Percentiles rank a stretch among this genome's conserved stretches.
Conservation (phyloP, 2,797 vertebrate species). For the Cyprinodon diabolis region DNA sequence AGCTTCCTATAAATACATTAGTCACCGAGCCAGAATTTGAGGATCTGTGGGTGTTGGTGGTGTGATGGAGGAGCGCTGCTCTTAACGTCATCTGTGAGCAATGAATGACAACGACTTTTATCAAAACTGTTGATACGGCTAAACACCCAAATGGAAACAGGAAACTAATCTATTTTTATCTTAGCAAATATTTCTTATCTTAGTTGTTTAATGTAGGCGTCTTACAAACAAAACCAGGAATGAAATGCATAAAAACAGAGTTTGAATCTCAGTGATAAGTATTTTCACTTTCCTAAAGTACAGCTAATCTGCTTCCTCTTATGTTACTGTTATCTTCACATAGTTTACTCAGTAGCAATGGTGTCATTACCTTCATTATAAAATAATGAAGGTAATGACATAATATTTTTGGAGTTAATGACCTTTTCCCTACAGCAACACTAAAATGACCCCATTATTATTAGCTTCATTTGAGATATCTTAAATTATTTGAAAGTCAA, state of each 20-base stretch:
- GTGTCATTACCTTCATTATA: background rate
- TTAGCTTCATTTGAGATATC: too few relatives aligned
- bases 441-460: too few relatives aligned
- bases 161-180: background rate
- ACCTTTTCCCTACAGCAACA: background rate
- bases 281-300: constrained; percentile 3
- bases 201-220: background rate
- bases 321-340: background rate
- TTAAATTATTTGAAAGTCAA: too few relatives aligned
- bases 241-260: background rate
- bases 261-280: background rate
- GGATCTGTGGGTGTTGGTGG: constrained; percentile 40
- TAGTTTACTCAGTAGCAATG: background rate
- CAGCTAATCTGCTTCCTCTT: background rate
- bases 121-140: constrained; percentile 28
- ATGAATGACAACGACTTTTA: constrained; percentile 30
- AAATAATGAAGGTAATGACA: too few relatives aligned
- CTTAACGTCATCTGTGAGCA: constrained; percentile 50
- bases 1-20: constrained; percentile 55
- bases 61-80: constrained; percentile 20
- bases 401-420: background rate
- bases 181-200: background rate
- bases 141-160: background rate
- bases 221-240: background rate
- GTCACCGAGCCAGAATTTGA: constrained; percentile 46